phyloP scores from a whole-genome alignment of 1,140 invertebrate species.

The Delia radicum region DNA sequence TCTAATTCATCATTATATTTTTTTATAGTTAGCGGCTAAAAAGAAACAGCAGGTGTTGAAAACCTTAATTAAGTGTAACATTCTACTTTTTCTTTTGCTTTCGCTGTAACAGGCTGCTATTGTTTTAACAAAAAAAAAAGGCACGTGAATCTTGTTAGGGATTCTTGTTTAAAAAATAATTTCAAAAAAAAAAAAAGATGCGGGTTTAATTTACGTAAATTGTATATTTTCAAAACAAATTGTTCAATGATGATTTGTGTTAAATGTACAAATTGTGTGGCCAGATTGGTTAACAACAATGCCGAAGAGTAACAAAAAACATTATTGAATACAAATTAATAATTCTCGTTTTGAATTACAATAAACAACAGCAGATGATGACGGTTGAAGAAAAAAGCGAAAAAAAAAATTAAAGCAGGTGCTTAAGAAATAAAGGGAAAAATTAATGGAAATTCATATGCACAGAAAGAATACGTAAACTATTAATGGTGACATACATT shows the following conservation, averaged over 20 bases:
- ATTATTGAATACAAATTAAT: background rate
- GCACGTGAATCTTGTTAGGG: background rate
- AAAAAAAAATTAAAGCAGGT: background rate
- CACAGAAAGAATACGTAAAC: background rate
- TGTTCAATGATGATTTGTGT: background rate
- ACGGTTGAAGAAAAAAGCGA: background rate
- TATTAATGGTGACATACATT: no score
- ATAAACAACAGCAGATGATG: background rate
- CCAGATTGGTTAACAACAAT: background rate
- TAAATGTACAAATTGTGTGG: background rate
- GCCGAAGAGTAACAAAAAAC: no score
- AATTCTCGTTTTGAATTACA: background rate
- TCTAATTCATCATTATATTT: no score
- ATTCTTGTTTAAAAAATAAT: background rate
- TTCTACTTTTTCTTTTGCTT: background rate
- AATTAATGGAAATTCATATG: background rate
- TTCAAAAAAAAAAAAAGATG: background rate
- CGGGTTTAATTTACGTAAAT: constrained; percentile 7
- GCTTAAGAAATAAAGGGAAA: no score
- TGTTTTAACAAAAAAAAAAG: no score
- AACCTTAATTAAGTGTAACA: constrained; percentile 7
- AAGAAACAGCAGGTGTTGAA: constrained; percentile 2
- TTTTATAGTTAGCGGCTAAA: no score
- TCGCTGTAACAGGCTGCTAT: background rate
- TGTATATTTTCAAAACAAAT: background rate